Evolutionary conservation across 2,797 vertebrate species (phyloP).

Genomic region (Catamblyrhynchus diadema): DNA sequence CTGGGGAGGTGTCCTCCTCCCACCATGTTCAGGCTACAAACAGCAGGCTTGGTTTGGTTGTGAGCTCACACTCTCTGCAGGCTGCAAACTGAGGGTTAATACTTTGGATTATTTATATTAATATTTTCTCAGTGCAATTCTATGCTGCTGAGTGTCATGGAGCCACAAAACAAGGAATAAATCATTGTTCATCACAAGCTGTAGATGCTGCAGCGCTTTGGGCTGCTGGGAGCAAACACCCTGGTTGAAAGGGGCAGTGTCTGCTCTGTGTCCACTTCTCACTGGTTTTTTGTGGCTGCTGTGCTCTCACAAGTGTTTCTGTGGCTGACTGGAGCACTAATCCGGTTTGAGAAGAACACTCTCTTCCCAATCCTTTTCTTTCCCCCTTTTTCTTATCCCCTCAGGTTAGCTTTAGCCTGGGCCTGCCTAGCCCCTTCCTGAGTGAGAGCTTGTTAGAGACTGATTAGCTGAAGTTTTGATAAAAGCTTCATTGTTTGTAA

Average conservation of each 20-base stretch:
- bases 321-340: neutral
- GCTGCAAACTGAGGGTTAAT: neutral
- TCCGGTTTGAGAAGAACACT: neutral
- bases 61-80: neutral
- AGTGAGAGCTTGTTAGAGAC: neutral
- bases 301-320: neutral
- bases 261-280: neutral
- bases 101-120: neutral
- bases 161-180: neutral
- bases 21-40: neutral
- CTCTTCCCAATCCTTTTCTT: neutral
- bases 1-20: neutral
- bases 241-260: neutral
- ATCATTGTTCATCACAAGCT: neutral
- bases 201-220: neutral
- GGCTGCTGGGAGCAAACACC: neutral
- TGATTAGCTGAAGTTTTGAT: conserved; percentile 3
- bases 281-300: neutral
- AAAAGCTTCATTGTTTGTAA: conserved; percentile 38
- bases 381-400: neutral
- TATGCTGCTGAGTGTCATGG: neutral
- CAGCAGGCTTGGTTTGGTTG: neutral
- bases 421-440: neutral
- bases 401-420: neutral
- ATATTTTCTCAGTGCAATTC: neutral